Evolutionary conservation across 2,113 vertebrate genomes (phyloP), one percentile per base, ranked within the genome.

Genomic region (Cavia porcellus): DNA sequence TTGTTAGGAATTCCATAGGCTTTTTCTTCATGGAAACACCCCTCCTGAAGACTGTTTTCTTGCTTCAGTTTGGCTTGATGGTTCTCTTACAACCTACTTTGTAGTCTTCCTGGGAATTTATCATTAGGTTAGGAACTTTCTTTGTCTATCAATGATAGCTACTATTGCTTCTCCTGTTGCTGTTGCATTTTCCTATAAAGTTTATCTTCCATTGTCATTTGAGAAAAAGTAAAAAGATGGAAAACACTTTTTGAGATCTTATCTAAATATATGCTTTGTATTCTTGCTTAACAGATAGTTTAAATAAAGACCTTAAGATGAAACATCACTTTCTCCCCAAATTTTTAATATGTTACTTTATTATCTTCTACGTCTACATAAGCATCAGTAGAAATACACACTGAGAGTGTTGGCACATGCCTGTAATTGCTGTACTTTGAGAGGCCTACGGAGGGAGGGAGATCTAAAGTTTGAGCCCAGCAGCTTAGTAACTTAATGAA

Each of bases 81-180:
- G 55, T 79, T 84, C 52, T 95, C 66, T 77, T 55, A 20, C 52
- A 82, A 87, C 22, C 14, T 86, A 19, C 72, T 59, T 3, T 30
- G n/a, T 35, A 68, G 3, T 61, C 42, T 42, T 77, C 47, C 50
- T 83, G 52, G 52, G 45, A 95, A 61, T 83, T 95, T 88, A 72
- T 77, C 9, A 45, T 62, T 93, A 25, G 81, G 24, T 84, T 91
- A 89, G 82, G 59, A 93, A 52, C 90, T 95, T 80, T 72, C 25
- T 95, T 83, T 70, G 38, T 59, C 30, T 86, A 19, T 64, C 52
- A 97, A 0, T 84, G 28, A 17, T 25, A 50, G 15, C 19, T 28
- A 47, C 74, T 77, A 7, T 45, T 50, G 15, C 25, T 77, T 30
- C 75, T 80, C 11, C 47, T 62, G 0, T 13, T 45, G 12, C 17